Conservation (phyloP, 2,797 vertebrate genomes). For the Triplophysa yarkandensis region DNA sequence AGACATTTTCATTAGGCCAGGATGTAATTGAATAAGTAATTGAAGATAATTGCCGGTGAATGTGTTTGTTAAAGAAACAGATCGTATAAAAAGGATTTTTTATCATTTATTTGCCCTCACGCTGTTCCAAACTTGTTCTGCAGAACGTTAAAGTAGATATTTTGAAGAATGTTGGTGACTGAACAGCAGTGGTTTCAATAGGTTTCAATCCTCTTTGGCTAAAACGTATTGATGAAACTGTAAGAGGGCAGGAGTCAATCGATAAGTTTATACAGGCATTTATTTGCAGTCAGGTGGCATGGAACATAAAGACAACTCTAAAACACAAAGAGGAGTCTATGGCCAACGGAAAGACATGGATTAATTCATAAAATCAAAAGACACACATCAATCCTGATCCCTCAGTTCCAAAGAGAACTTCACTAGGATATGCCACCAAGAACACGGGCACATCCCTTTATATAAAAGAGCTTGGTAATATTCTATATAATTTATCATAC, state of each 20-base stretch:
- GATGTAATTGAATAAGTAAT: no score
- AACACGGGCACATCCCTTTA: conserved; percentile 7
- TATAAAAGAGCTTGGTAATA: conserved; percentile 21
- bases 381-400: conserved; percentile 60
- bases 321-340: conserved; percentile 24
- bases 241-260: conserved; percentile 20
- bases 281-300: conserved; percentile 52
- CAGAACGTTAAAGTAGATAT: no score
- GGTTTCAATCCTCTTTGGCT: not conserved
- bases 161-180: no score
- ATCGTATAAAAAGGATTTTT: not conserved
- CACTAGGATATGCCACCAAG: conserved; percentile 40
- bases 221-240: no score
- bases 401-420: conserved; percentile 71
- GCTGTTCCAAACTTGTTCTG: not conserved
- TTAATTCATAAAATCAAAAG: conserved; percentile 3
- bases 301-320: conserved; percentile 31
- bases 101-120: no score
- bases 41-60: no score
- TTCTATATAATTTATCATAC: not conserved
- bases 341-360: conserved; percentile 8
- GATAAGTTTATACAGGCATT: conserved; percentile 28
- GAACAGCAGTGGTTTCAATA: not conserved
- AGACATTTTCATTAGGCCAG: not conserved
- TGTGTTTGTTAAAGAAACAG: not conserved